A percentile compares a stretch with the other conserved stretches of the same genome.
Conservation (phyloP, 2,113 vertebrate genomes). For the Chloropsis cyanopogon region DNA sequence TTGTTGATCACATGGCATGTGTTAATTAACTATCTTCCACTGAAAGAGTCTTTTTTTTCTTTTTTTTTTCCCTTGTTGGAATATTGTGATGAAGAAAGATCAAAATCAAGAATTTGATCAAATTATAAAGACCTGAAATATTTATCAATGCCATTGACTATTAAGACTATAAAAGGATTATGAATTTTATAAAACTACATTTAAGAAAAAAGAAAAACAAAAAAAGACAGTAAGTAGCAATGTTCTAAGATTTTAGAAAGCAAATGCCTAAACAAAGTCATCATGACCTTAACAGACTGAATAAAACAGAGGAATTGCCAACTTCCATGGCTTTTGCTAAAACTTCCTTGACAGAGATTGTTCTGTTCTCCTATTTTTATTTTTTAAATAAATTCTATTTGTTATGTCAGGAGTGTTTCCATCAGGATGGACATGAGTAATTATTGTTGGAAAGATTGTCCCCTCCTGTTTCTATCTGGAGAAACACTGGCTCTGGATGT, state of each 20-base stretch:
- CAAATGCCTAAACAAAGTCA: background rate
- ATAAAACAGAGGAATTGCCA: background rate
- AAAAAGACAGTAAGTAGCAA: background rate
- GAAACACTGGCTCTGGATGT: background rate
- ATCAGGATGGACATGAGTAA: background rate
- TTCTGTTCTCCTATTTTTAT: background rate
- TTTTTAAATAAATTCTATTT: background rate
- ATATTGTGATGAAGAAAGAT: background rate
- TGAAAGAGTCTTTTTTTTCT: background rate
- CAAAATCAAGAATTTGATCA: background rate
- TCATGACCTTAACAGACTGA: background rate
- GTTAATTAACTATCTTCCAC: background rate
- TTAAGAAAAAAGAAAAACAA: background rate
- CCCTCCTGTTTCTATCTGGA: background rate
- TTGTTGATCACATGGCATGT: background rate
- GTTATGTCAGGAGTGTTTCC: background rate
- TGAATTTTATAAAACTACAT: background rate
- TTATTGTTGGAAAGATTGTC: background rate
- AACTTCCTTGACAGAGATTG: background rate
- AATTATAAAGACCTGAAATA: background rate
- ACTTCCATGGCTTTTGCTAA: background rate
- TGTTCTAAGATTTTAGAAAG: background rate
- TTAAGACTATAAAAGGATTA: background rate
- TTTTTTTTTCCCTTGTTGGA: background rate
- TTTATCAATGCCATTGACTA: background rate